Base-by-base conservation (phyloP, 2,888 invertebrate species). In the Hypercompe scribonia region DNA sequence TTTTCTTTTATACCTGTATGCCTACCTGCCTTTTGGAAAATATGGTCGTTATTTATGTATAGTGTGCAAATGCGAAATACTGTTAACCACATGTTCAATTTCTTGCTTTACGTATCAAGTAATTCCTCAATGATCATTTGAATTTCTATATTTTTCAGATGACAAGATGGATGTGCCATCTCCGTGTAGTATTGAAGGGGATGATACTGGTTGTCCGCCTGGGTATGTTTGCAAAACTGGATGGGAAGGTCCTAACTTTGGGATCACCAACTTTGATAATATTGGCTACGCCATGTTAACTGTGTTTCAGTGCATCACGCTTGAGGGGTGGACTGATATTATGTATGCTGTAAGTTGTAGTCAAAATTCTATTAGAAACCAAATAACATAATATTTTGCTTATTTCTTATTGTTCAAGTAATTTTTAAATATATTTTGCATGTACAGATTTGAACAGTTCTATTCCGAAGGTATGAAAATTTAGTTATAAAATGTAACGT, bases 181-280 rank as follows among this genome's bases (percentile, higher is more conserved):
- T 0, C 90, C 92, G 87, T 97, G 93, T 97, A 98, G 97, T 97
- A 88, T 82, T 58, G 86, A 86, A n/a, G 81, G 98, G 0, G 95
- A 95, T 2, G 96, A 96, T 1, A 93, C 94, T 0, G 98, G 98
- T 0, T 98, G 98, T 87, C 92, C 94, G 0, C 85, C 86, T 0
- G 92, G 90, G 7, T 91, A 93, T 63, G 76, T 77, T 10, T 96
- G 96, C 91, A 96, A 96, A 69, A 98, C 97, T 81, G 94, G 95
- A 33, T 97, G 96, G 86, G 96, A 96, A 68, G 99, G 99, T 7
- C 99, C 99, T 58, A 99, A 99, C 92, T 97, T 95, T 86, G 99
- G 99, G 71, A 99, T 99, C 89, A 99, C 99, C 18, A 99, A 99
- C 94, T 99, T 99, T 91, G 99, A 99, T 94, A 99, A 99, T 95